Evolutionary conservation across 2,113 vertebrate species (phyloP), one percentile per base, ranked within the genome.

Genomic region (Thunnus maccoyii): DNA sequence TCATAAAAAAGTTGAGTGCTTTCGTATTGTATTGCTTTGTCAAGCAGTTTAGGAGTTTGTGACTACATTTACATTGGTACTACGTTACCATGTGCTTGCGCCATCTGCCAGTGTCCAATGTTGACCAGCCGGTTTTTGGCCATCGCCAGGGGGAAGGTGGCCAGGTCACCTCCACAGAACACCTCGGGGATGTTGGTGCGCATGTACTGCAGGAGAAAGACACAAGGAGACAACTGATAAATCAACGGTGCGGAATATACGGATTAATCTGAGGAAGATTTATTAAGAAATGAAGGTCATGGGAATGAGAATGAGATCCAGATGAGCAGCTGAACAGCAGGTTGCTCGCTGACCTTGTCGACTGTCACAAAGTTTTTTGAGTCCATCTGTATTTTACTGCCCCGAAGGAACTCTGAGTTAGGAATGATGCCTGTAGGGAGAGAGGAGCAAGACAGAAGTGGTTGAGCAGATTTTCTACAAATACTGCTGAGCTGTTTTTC

Each of bases 31-130:
- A 27, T 16, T 17, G 27, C 56, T 32, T 30, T 10, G 4, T 11
- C 60, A 62, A 16, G 32, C 17, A n/a, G 60, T 18, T n/a, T 3
- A 3, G 7, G 48, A 60, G 22, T 48, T 14, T 76, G 36, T 22
- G n/a, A 44, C 7, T 36, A 61, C 1, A 61, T 57, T 15, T 46
- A 56, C n/a, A 14, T 25, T 58, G 15, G 63, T 52, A 32, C 20
- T 16, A 27, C 17, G 2, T 86, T 84, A 97, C 97, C 97, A 0
- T 97, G 97, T 3, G 94, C 93, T 60, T 97, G 96, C 0, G 97
- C 96, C 78, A 96, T 89, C 83, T 97, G 96, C 83, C 97, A 97
- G 91, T 97, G 96, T 15, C 89, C 90, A 47, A 97, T 95, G 90
- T 86, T 93, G 62, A 94, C 84, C 3, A 5, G 77, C 14, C 78